Conservation (phyloP, 2,113 vertebrate genomes). For the Pygoscelis adeliae region DNA sequence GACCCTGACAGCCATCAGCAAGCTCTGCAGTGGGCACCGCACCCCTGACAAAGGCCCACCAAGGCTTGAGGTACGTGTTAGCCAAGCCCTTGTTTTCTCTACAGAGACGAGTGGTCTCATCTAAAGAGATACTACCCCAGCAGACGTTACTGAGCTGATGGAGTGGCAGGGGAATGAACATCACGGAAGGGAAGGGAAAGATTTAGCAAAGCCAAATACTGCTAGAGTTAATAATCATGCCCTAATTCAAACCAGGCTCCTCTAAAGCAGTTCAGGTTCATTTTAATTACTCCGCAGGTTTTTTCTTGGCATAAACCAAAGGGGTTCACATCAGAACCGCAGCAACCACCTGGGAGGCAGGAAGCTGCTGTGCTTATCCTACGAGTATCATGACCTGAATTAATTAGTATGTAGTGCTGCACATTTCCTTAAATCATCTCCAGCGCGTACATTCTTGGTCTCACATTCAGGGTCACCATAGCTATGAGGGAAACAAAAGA, state of each 20-base stretch:
- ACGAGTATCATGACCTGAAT: neutral
- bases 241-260: slow-evolving; percentile 32
- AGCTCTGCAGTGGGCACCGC: neutral
- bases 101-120: neutral
- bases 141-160: neutral
- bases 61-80: neutral
- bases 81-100: neutral
- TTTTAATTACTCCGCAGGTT: neutral
- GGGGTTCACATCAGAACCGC: neutral
- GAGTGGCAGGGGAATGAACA: neutral
- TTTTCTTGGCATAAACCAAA: neutral
- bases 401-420: slow-evolving; percentile 6
- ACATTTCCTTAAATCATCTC: slow-evolving; percentile 24
- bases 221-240: neutral
- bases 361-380: slow-evolving; percentile 21
- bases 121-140: neutral
- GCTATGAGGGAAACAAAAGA: neutral
- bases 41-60: neutral
- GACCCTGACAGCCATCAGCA: neutral
- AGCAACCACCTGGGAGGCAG: slow-evolving; percentile 2
- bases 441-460: slow-evolving; percentile 12
- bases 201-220: neutral
- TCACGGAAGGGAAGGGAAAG: neutral
- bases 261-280: slow-evolving; percentile 13
- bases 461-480: slow-evolving; percentile 4